Conservation (phyloP, 2,888 invertebrate species). For the Callyntrura sp. region DNA sequence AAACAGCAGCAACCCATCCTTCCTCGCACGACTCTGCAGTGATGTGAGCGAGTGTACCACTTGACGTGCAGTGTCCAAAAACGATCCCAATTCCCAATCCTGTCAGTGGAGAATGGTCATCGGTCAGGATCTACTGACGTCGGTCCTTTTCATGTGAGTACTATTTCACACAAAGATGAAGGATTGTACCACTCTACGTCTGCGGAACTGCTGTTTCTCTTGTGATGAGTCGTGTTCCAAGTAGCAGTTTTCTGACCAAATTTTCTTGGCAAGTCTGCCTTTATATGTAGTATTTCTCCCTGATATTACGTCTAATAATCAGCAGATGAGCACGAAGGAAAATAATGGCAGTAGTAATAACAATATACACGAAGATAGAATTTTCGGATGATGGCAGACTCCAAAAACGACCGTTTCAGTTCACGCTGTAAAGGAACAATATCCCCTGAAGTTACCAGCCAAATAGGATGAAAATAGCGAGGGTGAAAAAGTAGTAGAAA, state of each 20-base stretch:
- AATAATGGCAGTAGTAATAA: constrained; percentile 20
- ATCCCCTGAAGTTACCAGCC: not conserved
- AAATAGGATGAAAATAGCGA: not conserved
- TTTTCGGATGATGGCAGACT: not conserved
- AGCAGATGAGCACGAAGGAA: not conserved
- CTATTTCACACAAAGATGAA: not conserved
- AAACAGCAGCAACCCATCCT: constrained; percentile 81
- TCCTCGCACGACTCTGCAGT: constrained; percentile 8
- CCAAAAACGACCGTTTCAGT: constrained; percentile 1
- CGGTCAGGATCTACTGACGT: constrained; percentile 53
- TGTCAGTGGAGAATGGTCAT: constrained; percentile 62
- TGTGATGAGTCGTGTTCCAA: not conserved
- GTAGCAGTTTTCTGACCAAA: constrained; percentile 33
- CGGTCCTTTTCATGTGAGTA: constrained; percentile 24
- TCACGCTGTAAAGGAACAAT: not conserved
- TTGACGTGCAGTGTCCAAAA: constrained; percentile 3
- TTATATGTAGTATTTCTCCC: constrained; percentile 32
- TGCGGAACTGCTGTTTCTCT: not conserved
- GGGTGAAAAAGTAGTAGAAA: not conserved
- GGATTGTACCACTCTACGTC: not conserved
- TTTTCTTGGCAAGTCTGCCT: not conserved
- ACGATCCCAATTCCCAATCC: constrained; percentile 21
- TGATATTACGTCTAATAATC: constrained; percentile 26
- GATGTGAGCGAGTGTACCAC: constrained; percentile 5
- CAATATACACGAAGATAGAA: not conserved